Percentiles rank a stretch among this genome's conserved stretches.
phyloP scores from a whole-genome alignment of 2,113 vertebrate genomes.

The Pithys albifrons region DNA sequence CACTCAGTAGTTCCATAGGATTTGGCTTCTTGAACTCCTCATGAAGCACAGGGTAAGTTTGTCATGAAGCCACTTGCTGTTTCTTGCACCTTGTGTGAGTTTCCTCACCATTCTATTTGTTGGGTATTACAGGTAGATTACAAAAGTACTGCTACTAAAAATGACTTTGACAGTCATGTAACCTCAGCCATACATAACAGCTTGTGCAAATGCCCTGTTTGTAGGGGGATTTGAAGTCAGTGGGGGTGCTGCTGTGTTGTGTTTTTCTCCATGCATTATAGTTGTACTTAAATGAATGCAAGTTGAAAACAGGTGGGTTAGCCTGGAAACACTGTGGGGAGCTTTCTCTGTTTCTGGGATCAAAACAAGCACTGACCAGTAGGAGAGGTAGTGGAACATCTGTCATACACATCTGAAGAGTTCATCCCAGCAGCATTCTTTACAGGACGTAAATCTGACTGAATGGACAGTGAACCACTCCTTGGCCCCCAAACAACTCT shows the following conservation, averaged over 20 bases:
- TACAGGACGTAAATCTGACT: not conserved
- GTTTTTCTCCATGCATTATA: not conserved
- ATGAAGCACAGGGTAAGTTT: not conserved
- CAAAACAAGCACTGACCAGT: not conserved
- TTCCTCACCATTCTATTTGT: not conserved
- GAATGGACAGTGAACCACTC: not conserved
- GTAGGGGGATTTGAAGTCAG: not conserved
- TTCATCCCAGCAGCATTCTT: not conserved
- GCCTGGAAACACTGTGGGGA: not conserved
- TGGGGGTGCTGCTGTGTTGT: not conserved
- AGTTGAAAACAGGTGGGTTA: not conserved
- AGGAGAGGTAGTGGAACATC: not conserved
- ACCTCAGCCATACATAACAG: fast-evolving
- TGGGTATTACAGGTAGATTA: not conserved
- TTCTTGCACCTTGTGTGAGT: not conserved
- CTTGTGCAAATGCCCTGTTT: not conserved
- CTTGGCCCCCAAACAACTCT: not conserved
- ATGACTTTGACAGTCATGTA: not conserved
- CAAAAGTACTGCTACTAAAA: not conserved
- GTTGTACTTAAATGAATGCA: not conserved
- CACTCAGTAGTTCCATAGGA: not conserved
- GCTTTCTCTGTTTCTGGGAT: not conserved
- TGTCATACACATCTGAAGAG: not conserved
- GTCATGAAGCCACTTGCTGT: not conserved
- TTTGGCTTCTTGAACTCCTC: not conserved